Evolutionary conservation across 2,797 vertebrate species (phyloP), one percentile per base, ranked within the genome.

Genomic region (Gobionotothen gibberifrons): DNA sequence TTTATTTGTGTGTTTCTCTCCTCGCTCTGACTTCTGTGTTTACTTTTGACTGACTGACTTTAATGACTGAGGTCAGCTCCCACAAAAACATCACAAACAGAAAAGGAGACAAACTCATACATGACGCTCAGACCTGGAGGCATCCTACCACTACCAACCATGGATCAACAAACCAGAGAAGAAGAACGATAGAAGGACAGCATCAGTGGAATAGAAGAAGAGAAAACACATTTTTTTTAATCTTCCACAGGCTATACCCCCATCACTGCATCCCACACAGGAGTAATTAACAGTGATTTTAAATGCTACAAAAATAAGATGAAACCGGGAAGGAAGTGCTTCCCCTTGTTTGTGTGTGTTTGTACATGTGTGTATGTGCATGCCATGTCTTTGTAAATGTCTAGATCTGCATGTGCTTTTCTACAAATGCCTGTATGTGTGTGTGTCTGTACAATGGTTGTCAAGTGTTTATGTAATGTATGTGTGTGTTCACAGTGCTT

Each of bases 271-370:
- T 92, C 91, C 89, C 92, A 92, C 88, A 85, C 85, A 90, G 91
- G 91, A 94, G 92, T 93, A 90, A 89, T 92, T 90, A 90, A 94
- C 93, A 92, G 90, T 92, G 93, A 93, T 91, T 94, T 92, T 94
- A 95, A 94, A 95, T 91, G 93, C 94, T 94, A 94, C 94, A 95
- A 95, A 95, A 95, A 95, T 94, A 94, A 93, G 93, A 94, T 93
- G 90, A 93, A 93, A 93, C 72, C 14, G 78, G 81, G 80, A 89
- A 88, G 77, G 78, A 88, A 88, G 90, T 90, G 79, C 83, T 84
- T 88, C 87, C 87, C 90, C 76, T 83, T 82, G 83, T 83, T 85
- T 79, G 82, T 90, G 52, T 71, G 42, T 71, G 57, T 68, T 54
- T 88, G 79, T 89, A 76, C 55, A 71, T 87, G 83, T 89, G 66